Conservation (phyloP, 1,140 invertebrate genomes). For the Lysiphlebus fabarum region DNA sequence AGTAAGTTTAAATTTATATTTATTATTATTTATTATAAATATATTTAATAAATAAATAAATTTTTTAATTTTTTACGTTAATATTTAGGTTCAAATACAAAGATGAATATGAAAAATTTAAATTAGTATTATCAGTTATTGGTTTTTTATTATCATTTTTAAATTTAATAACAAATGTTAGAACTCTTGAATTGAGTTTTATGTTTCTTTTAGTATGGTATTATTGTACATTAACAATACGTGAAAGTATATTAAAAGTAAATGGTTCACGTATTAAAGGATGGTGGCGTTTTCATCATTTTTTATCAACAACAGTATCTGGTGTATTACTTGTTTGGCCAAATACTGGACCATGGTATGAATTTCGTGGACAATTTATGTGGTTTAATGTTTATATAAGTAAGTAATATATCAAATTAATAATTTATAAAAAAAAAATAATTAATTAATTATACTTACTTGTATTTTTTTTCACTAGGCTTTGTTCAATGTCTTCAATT, state of each 20-base stretch:
- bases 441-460: no score
- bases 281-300: conserved; percentile 99
- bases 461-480: conserved; percentile 64
- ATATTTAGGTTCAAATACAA: conserved; percentile 97
- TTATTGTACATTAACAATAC: conserved; percentile 97
- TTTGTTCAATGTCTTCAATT: conserved; percentile 92
- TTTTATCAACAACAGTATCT: conserved; percentile 91
- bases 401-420: no score
- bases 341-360: conserved; percentile 84
- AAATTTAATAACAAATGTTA: conserved; percentile 79
- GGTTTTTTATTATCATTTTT: conserved; percentile 82
- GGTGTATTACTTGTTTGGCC: conserved; percentile 98
- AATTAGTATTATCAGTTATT: conserved; percentile 90
- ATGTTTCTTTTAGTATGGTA: conserved; percentile 99
- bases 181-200: conserved; percentile 88
- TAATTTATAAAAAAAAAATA: no score
- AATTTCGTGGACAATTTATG: conserved; percentile 90
- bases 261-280: conserved; percentile 90
- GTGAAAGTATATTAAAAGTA: conserved; percentile 95
- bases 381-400: conserved; percentile 90
- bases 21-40: no score
- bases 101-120: conserved; percentile 98
- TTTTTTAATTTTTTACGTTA: no score
- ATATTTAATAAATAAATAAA: no score
- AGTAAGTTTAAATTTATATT: no score